phyloP scores from a whole-genome alignment of 23 tunicate species.

The Diplosoma virens region DNA sequence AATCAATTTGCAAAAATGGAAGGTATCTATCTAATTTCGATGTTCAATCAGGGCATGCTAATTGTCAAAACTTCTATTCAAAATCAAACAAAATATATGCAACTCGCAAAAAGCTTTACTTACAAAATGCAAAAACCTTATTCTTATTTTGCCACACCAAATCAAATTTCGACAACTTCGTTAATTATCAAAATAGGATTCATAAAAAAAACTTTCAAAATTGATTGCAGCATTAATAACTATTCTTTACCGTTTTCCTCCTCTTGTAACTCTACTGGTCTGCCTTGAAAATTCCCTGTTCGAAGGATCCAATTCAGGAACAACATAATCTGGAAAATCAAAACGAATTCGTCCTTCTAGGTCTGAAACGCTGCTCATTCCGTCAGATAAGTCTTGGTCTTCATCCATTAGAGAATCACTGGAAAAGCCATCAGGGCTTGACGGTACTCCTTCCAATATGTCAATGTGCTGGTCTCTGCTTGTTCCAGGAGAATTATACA shows the following conservation, averaged over 20 bases:
- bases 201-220: too few species aligned
- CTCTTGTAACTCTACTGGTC: background rate
- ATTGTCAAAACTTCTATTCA: too few species aligned
- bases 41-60: too few species aligned
- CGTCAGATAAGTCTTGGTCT: constrained; percentile 47
- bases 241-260: constrained; percentile 9
- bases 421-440: constrained; percentile 54
- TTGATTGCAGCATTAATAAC: background rate
- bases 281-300: background rate
- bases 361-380: constrained; percentile 49
- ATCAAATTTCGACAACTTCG: too few species aligned
- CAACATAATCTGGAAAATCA: background rate
- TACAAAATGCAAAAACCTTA: too few species aligned
- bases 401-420: constrained; percentile 44
- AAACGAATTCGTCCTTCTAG: constrained; percentile 18
- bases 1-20: too few species aligned
- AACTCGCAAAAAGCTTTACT: too few species aligned
- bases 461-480: background rate
- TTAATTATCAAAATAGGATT: too few species aligned
- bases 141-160: too few species aligned
- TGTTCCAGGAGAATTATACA: background rate
- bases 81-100: too few species aligned
- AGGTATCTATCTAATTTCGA: too few species aligned
- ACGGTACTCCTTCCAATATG: background rate
- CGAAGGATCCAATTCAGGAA: background rate